phyloP scores from a whole-genome alignment of 2,113 vertebrate species.

The Rhinichthys klamathensis region DNA sequence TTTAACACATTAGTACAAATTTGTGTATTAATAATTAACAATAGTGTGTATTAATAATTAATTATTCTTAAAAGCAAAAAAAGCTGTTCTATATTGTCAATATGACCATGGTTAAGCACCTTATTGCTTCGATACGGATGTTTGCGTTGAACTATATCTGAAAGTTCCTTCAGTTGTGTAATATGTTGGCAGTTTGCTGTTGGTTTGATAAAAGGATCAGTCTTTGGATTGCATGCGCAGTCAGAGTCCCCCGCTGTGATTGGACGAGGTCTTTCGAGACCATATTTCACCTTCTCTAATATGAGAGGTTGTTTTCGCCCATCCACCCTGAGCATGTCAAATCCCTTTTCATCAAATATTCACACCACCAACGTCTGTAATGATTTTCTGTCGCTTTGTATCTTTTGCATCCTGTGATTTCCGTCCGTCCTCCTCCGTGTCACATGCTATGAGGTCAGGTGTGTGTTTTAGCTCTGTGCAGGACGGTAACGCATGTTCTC shows the following conservation, averaged over 20 bases:
- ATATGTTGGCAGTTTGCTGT: neutral
- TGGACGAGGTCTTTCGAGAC: conserved; percentile 27
- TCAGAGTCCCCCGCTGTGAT: neutral
- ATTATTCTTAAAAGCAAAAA: too few relatives aligned
- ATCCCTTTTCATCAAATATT: conserved; percentile 54
- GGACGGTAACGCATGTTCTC: conserved; percentile 25
- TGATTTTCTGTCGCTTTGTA: conserved; percentile 56
- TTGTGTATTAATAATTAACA: too few relatives aligned
- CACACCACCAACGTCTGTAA: conserved; percentile 48
- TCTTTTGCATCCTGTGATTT: conserved; percentile 38
- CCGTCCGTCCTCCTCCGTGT: conserved; percentile 41
- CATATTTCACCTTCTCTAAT: conserved; percentile 21
- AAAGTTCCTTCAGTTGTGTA: neutral
- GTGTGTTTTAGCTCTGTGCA: conserved; percentile 37
- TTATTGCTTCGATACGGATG: neutral
- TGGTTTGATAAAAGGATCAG: neutral
- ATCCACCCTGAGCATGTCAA: conserved; percentile 43
- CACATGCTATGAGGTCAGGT: conserved; percentile 46
- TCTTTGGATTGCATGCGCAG: neutral
- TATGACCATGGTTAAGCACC: neutral
- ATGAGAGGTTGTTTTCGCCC: conserved; percentile 37
- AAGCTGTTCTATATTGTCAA: neutral
- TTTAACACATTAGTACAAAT: neutral
- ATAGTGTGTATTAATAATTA: too few relatives aligned
- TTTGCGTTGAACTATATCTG: neutral